Conservation (phyloP, 1,140 invertebrate genomes). For the Achroia grisella region DNA sequence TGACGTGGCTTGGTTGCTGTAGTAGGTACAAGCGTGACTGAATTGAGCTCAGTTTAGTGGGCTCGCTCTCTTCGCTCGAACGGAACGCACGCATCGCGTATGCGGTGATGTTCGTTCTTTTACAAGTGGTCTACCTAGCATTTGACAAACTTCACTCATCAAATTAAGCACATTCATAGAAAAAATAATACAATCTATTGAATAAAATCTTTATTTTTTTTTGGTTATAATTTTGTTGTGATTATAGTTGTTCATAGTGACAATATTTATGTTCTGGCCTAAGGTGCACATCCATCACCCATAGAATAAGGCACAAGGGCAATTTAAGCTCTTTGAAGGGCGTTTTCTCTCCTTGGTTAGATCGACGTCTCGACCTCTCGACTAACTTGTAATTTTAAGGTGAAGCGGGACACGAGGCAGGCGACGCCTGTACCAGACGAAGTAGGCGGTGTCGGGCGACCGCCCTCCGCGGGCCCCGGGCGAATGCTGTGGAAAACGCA, state of each 20-base stretch:
- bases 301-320: conserved; percentile 5
- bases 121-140: too few species aligned
- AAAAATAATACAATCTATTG: too few species aligned
- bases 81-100: conserved; percentile 20
- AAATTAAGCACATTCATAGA: too few species aligned
- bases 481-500: conserved; percentile 52
- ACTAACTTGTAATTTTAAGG: conserved; percentile 37
- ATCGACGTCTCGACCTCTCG: conserved; percentile 19
- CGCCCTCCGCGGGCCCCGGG: conserved; percentile 63
- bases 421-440: conserved; percentile 67
- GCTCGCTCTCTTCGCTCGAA: conserved; percentile 24
- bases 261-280: background rate
- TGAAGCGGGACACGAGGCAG: conserved; percentile 60
- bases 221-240: too few species aligned
- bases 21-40: conserved; percentile 16
- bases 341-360: conserved; percentile 42
- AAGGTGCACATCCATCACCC: conserved; percentile 2
- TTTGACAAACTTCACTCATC: too few species aligned
- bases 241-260: too few species aligned
- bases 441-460: conserved; percentile 66
- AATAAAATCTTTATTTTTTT: too few species aligned
- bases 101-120: conserved; percentile 7
- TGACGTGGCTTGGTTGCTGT: conserved; percentile 10
- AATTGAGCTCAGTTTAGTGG: conserved; percentile 21
- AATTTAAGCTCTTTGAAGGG: conserved; percentile 29